Evolutionary conservation across 2,888 invertebrate genomes (phyloP).

Genomic region (Ormia ochracea): DNA sequence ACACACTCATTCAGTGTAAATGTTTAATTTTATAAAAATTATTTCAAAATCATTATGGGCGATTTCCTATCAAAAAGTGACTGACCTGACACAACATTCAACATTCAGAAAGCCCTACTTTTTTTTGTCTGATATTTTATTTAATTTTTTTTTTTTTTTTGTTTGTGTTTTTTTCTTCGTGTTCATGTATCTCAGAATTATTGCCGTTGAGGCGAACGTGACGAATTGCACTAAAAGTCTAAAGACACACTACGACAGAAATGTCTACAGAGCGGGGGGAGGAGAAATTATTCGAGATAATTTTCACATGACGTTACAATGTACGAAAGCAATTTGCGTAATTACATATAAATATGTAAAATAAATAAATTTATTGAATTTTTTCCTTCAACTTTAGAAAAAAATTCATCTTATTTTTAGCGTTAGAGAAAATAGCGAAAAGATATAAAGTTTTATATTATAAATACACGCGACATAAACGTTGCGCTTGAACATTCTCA

Average conservation of each 20-base stretch:
- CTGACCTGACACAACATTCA: constrained; percentile 42
- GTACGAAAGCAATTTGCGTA: constrained; percentile 11
- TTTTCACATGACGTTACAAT: constrained; percentile 33
- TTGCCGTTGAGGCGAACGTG: constrained; percentile 40
- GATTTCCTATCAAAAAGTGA: constrained; percentile 12
- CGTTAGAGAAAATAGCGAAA: no score
- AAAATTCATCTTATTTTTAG: no score
- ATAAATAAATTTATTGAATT: not conserved
- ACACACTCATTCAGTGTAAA: no score
- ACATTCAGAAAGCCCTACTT: constrained; percentile 28
- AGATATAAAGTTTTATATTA: no score
- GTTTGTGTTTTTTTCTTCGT: not conserved
- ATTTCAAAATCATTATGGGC: not conserved
- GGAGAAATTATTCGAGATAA: constrained; percentile 48
- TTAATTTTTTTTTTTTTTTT: not conserved
- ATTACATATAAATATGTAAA: constrained; percentile 21
- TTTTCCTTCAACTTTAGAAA: not conserved
- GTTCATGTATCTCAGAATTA: constrained; percentile 20
- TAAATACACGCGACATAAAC: no score
- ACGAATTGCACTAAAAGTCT: constrained; percentile 43
- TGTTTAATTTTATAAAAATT: no score
- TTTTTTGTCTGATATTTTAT: not conserved
- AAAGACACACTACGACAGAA: constrained; percentile 22
- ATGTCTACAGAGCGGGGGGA: not conserved
- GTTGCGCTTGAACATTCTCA: no score